phyloP scores from a whole-genome alignment of 53 echinoderm and acorn worm species.

The Arbacia lixula region DNA sequence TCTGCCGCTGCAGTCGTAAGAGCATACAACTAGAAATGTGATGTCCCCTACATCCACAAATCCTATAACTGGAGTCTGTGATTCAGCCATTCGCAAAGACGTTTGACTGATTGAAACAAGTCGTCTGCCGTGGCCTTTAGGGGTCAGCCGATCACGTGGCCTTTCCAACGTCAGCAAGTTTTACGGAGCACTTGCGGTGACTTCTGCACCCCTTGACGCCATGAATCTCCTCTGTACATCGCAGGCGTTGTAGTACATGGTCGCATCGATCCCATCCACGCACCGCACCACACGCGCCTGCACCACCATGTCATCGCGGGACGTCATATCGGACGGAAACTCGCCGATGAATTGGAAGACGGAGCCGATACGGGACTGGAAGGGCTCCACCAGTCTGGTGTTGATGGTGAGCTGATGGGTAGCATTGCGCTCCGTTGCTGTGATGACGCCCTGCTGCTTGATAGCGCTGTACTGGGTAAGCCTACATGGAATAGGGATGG shows the following conservation, averaged over 20 bases:
- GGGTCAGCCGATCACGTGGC: no score
- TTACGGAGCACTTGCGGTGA: not conserved
- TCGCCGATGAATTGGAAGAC: slow-evolving; percentile 79
- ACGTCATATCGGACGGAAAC: slow-evolving; percentile 35
- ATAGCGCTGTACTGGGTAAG: slow-evolving; percentile 57
- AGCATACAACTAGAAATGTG: no score
- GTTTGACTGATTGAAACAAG: no score
- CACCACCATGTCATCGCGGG: slow-evolving; percentile 12
- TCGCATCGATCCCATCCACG: slow-evolving; percentile 69
- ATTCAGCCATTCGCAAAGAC: no score
- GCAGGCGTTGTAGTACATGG: slow-evolving; percentile 70
- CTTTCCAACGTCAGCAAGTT: no score
- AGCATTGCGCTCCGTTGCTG: slow-evolving; percentile 37
- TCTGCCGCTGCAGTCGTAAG: no score
- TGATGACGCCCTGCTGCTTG: slow-evolving; percentile 54
- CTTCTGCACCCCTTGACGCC: not conserved
- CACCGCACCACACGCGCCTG: slow-evolving; percentile 65
- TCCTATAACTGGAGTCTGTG: no score
- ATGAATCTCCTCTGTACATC: slow-evolving; percentile 62
- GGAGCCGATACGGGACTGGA: slow-evolving; percentile 59
- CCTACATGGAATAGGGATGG: slow-evolving; percentile 18
- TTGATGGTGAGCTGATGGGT: slow-evolving; percentile 47
- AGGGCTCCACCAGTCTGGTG: slow-evolving; percentile 72
- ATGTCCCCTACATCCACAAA: no score
- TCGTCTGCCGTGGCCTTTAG: no score